Base-by-base conservation (phyloP, 2,113 vertebrate species). In the Hydrochoerus hydrochaeris region DNA sequence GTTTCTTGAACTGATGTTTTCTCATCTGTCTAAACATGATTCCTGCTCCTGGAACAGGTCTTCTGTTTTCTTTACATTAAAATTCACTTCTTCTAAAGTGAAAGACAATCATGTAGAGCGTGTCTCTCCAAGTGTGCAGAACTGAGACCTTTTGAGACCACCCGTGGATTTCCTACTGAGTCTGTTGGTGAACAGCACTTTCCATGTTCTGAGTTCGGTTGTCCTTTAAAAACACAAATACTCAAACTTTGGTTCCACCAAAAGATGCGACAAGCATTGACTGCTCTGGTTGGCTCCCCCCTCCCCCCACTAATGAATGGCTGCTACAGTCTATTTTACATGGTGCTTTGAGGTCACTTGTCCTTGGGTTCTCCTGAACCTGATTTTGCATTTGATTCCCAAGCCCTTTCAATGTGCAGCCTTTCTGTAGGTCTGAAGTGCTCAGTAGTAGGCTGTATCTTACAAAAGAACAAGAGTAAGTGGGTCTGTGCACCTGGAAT, bases 171-270 rank as follows among this genome's bases (percentile, higher is more conserved):
- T 88, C 96, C 98, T 80, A 92, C 93, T 95, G 62, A 0, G 2
- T 65, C 77, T 71, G 93, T n/a, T 92, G 90, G 90, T 94, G 89
- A 69, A 96, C 94, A 97, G 97, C 97, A 69, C 96, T 98, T 98
- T 97, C 95, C 90, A 85, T 0, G 1, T 84, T 94, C 97, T 97
- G 97, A 97, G 94, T 96, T 98, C 94, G 78, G 95, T 41, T 97
- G 96, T 98, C 98, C 97, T 98, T 98, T 97, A 98, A 98, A 98
- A 98, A 98, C 98, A 98, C 98, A 98, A 97, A 98, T 98, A 98
- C 98, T 98, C 97, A 91, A 98, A 98, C 98, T 99, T 99, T 99
- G 98, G 98, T 98, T 98, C 98, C 98, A 98, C 98, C 98, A 98
- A 98, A 97, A 98, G 97, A 98, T 98, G 98, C 86, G n/a, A 98